A percentile compares a stretch with the other conserved stretches of the same genome.
phyloP scores from a whole-genome alignment of 2,888 invertebrate genomes.

The Oligia latruncula region DNA sequence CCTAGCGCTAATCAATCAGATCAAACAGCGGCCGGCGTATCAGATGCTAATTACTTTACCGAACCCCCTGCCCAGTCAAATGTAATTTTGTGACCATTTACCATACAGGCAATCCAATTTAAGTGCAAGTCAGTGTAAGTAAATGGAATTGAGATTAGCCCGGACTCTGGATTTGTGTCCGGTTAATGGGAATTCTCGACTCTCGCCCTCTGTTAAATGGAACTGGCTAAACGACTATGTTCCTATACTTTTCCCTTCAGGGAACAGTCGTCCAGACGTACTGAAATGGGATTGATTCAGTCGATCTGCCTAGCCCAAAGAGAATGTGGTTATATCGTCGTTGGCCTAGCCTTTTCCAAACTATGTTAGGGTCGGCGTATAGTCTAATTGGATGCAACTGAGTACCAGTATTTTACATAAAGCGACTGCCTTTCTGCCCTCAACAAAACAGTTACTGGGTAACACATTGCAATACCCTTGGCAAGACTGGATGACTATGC shows the following conservation, averaged over 20 bases:
- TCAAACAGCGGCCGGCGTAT: conserved; percentile 25
- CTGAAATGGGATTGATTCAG: not conserved
- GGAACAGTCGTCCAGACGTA: not conserved
- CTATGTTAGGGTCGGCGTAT: not conserved
- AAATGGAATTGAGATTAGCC: not conserved
- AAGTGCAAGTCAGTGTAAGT: not conserved
- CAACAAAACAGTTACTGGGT: not conserved
- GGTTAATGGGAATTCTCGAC: not conserved
- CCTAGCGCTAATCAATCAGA: conserved; percentile 17
- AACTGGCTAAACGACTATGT: not conserved
- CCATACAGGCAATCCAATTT: not conserved
- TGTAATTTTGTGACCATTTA: conserved; percentile 28
- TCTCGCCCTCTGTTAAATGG: not conserved
- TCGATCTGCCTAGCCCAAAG: not conserved
- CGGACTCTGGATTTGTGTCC: not conserved
- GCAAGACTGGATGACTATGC: not conserved
- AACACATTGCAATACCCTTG: not conserved
- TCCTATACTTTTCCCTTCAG: not conserved
- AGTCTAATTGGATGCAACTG: not conserved
- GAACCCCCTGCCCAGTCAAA: conserved; percentile 1
- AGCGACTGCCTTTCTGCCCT: not conserved
- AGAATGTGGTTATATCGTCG: too few relatives aligned
- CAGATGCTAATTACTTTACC: conserved; percentile 29
- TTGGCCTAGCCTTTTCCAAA: not conserved
- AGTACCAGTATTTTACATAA: not conserved